Percentiles rank a stretch among this genome's conserved stretches.
These are phyloP conservation scores for Nomada fucata DNA, from an alignment of 2,888 invertebrate genomes.

Conservation along the genomic window DNA sequence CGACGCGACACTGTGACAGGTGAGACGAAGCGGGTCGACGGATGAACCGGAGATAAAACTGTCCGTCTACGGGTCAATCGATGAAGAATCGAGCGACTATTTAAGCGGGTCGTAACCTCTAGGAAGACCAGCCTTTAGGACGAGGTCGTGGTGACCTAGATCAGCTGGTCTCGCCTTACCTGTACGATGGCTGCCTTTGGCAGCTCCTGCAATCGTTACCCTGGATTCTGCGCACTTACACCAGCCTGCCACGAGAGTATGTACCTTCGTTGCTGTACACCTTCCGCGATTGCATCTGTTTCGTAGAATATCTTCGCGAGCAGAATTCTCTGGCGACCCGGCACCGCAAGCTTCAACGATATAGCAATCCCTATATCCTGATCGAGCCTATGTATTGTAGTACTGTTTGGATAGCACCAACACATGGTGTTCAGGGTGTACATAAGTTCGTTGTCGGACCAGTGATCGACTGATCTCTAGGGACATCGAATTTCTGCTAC, in stretches of 20 bases:
- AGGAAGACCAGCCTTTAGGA: constrained; percentile 78
- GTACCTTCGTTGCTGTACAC: constrained; percentile 53
- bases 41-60: constrained; percentile 43
- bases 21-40: not conserved
- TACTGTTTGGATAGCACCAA: not conserved
- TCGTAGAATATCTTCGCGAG: not conserved
- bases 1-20: not conserved
- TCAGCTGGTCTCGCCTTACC: constrained; percentile 77
- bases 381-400: not conserved
- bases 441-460: not conserved
- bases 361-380: no score
- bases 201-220: constrained; percentile 83
- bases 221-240: constrained; percentile 82
- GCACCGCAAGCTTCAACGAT: not conserved
- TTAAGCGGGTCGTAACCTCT: constrained; percentile 81
- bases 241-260: constrained; percentile 31
- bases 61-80: constrained; percentile 67
- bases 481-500: not conserved
- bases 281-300: constrained; percentile 10
- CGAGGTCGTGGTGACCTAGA: constrained; percentile 82
- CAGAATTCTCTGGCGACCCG: not conserved
- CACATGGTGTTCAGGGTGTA: not conserved
- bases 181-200: constrained; percentile 72
- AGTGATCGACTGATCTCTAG: not conserved
- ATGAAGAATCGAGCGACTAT: constrained; percentile 75